Evolutionary conservation across 2,888 invertebrate species (phyloP).

Genomic region (Chaetogeoica ovagalla): DNA sequence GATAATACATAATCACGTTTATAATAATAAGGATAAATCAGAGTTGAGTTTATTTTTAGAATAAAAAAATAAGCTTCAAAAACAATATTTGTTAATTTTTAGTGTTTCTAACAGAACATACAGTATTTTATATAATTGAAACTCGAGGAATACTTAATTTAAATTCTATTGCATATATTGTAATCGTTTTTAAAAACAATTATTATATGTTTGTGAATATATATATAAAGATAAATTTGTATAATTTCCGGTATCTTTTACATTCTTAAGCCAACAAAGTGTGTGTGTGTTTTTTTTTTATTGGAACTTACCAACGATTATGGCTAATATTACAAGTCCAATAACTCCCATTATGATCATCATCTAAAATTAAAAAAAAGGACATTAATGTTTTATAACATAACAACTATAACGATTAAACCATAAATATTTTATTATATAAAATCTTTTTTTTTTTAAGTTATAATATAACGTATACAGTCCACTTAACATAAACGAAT

Average conservation of each 20-base stretch:
- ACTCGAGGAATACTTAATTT: slow-evolving; percentile 52
- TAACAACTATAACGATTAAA: neutral
- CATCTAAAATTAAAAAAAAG: slow-evolving; percentile 66
- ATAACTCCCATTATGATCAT: slow-evolving; percentile 90
- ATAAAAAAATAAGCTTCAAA: slow-evolving; percentile 52
- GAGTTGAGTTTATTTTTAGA: slow-evolving; percentile 36
- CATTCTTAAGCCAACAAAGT: slow-evolving; percentile 48
- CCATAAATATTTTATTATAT: no score
- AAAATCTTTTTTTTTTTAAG: no score
- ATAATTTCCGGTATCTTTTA: slow-evolving; percentile 31
- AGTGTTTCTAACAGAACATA: slow-evolving; percentile 42
- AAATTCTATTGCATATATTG: slow-evolving; percentile 52
- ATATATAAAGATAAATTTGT: slow-evolving; percentile 46
- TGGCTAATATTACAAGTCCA: slow-evolving; percentile 77
- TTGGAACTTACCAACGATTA: slow-evolving; percentile 80
- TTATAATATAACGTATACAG: no score
- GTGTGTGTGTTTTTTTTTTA: slow-evolving; percentile 48
- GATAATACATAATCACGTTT: slow-evolving; percentile 44
- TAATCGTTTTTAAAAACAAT: slow-evolving; percentile 54
- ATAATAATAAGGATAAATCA: slow-evolving; percentile 44
- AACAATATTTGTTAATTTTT: slow-evolving; percentile 46
- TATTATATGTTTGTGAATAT: slow-evolving; percentile 51
- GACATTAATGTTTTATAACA: slow-evolving; percentile 2
- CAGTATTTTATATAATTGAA: slow-evolving; percentile 36
- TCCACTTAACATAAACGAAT: no score